Evolutionary conservation across 2,888 invertebrate species (phyloP).

Genomic region (Rutpela maculata): DNA sequence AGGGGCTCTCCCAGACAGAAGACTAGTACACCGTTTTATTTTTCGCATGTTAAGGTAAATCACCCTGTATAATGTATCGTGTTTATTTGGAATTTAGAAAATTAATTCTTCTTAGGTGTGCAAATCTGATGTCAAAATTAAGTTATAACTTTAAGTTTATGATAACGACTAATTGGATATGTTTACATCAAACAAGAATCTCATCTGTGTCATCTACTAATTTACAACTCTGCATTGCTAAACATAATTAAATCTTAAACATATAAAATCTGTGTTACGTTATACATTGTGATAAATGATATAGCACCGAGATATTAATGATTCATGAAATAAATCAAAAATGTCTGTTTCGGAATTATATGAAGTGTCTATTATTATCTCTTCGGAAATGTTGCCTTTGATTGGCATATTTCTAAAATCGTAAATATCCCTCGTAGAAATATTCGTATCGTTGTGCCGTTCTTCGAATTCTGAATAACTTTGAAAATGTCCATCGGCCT

Average conservation of each 20-base stretch:
- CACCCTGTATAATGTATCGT: background rate
- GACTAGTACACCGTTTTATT: no score
- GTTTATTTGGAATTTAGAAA: background rate
- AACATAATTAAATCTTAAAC: background rate
- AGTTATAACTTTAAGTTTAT: constrained; percentile 1
- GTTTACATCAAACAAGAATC: constrained; percentile 7
- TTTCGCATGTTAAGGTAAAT: no score
- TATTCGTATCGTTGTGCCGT: no score
- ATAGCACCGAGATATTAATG: background rate
- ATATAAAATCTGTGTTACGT: constrained; percentile 6
- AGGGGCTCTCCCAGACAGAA: no score
- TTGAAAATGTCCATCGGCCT: no score
- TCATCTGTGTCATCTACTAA: background rate
- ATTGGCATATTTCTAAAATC: no score
- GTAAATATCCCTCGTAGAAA: no score
- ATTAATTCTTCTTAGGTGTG: background rate
- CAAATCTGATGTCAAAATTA: background rate
- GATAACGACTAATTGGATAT: background rate
- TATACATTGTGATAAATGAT: background rate
- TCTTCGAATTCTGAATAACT: no score
- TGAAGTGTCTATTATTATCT: no score
- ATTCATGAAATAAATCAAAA: background rate
- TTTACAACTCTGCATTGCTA: constrained; percentile 1
- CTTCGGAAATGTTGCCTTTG: no score
- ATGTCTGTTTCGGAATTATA: background rate